A percentile compares a stretch with the other conserved stretches of the same genome.
These are phyloP conservation scores for Callyntrura guangdongensis DNA, from an alignment of 2,888 invertebrate genomes.

Conservation along the genomic window DNA sequence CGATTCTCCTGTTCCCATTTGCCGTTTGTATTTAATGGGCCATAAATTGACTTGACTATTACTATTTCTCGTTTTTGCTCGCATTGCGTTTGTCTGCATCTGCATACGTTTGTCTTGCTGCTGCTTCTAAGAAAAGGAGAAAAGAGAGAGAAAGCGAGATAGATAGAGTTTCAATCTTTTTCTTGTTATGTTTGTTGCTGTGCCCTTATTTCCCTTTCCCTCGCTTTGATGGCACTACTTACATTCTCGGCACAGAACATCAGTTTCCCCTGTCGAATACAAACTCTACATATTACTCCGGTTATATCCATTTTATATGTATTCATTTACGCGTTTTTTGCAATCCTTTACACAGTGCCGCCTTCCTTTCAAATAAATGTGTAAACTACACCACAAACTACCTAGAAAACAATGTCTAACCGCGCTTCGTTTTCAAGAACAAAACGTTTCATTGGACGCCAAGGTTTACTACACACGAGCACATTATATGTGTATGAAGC, in stretches of 20 bases:
- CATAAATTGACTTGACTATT: conserved; percentile 79
- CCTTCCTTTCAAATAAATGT: conserved; percentile 5
- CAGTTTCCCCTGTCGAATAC: no score
- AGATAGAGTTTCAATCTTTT: conserved; percentile 51
- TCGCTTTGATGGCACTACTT: conserved; percentile 2
- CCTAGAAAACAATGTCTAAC: conserved; percentile 17
- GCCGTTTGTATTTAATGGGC: conserved; percentile 81
- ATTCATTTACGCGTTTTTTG: background rate
- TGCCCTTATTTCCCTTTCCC: conserved; percentile 6
- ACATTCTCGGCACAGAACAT: no score
- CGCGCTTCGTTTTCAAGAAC: conserved; percentile 11
- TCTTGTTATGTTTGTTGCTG: conserved; percentile 32
- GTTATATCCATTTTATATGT: background rate
- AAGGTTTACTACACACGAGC: background rate
- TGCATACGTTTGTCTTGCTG: background rate
- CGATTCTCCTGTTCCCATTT: conserved; percentile 74
- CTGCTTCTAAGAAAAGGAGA: no score
- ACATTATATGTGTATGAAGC: no score
- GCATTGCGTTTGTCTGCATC: conserved; percentile 55
- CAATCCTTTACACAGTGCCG: background rate
- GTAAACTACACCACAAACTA: conserved; percentile 9
- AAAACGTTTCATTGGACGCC: background rate
- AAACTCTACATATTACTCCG: no score
- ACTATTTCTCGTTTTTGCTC: conserved; percentile 74
- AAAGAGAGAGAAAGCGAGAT: no score